Base-by-base conservation (phyloP, 2,797 vertebrate species). In the Etheostoma nigrum region DNA sequence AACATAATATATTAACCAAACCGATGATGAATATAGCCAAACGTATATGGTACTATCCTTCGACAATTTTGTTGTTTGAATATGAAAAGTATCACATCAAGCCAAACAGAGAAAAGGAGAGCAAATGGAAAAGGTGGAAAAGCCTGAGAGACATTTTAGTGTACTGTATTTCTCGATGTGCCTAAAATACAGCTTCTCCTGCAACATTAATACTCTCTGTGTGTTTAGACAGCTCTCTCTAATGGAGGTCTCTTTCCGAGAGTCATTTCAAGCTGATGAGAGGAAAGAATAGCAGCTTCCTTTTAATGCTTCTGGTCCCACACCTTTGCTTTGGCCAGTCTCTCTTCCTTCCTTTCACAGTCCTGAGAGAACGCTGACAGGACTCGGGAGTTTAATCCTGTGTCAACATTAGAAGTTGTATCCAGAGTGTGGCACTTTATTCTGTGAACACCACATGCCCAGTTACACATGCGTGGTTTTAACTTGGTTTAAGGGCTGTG, bases 301-400 rank as follows among this genome's bases (percentile, higher is more conserved):
- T 93, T 84, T 90, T 79, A 91, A 82, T 58, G 88, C 88, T 89
- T 93, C 88, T 92, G 87, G 86, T 91, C 86, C 93, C 92, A 89
- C 51, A 54, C 93, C 94, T 95, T 94, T 95, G 92, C 88, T 91
- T 94, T 84, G 81, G 91, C 95, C 92, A 79, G 87, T 79, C 75
- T 89, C 36, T 3, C 88, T 96, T 97, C 96, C 96, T 97, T 97
- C 95, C 96, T 93, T 78, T 88, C 60, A 25, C 83, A 88, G 88
- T 82, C 83, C 88, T 69, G 71, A 79, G 66, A 89, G 94, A 93
- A 95, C 94, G 84, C 84, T 88, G 92, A 88, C 92, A 82, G 42
- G 85, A 88, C 81, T 87, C 77, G 74, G 87, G 89, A 92, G 89
- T 90, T 92, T 92, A 78, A 85, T 95, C 89, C 85, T 86, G 88